Evolutionary conservation across 2,888 invertebrate species (phyloP).

Genomic region (Cenopis cana): DNA sequence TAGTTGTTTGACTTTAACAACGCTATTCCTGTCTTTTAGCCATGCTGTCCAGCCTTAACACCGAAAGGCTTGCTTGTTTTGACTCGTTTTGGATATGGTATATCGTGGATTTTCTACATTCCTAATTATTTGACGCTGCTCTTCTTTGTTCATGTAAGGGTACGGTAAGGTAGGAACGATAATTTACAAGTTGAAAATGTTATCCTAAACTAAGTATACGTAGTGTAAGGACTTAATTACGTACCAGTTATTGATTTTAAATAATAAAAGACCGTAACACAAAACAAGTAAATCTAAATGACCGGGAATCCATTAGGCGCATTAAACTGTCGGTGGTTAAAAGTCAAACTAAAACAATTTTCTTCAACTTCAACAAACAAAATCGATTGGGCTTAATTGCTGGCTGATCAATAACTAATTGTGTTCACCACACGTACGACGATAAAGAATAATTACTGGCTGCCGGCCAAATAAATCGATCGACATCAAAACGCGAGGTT

Average conservation of each 20-base stretch:
- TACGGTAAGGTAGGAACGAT: no score
- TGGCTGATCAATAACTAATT: constrained; percentile 84
- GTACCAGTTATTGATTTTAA: constrained; percentile 65
- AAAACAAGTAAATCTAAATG: constrained; percentile 68
- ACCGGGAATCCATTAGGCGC: constrained; percentile 76
- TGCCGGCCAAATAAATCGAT: constrained; percentile 84
- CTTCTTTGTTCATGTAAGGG: background rate
- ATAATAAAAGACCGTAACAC: constrained; percentile 62
- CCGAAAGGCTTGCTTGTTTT: constrained; percentile 35
- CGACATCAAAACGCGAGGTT: constrained; percentile 82
- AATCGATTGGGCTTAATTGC: constrained; percentile 84
- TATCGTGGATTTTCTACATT: constrained; percentile 6
- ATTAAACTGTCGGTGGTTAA: constrained; percentile 78
- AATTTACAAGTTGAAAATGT: background rate
- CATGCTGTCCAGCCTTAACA: constrained; percentile 41
- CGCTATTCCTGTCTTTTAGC: constrained; percentile 66
- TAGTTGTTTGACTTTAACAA: constrained; percentile 76
- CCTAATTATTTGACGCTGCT: constrained; percentile 6
- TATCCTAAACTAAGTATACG: background rate
- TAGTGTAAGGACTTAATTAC: constrained; percentile 52
- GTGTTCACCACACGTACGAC: constrained; percentile 82
- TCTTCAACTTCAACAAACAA: constrained; percentile 84
- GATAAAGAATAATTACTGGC: constrained; percentile 84
- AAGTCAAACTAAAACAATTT: constrained; percentile 83
- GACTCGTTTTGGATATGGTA: constrained; percentile 6